A percentile compares a stretch with the other conserved stretches of the same genome.
Evolutionary conservation across 2,113 vertebrate genomes (phyloP).

Genomic region (Oreochromis tanganicae): DNA sequence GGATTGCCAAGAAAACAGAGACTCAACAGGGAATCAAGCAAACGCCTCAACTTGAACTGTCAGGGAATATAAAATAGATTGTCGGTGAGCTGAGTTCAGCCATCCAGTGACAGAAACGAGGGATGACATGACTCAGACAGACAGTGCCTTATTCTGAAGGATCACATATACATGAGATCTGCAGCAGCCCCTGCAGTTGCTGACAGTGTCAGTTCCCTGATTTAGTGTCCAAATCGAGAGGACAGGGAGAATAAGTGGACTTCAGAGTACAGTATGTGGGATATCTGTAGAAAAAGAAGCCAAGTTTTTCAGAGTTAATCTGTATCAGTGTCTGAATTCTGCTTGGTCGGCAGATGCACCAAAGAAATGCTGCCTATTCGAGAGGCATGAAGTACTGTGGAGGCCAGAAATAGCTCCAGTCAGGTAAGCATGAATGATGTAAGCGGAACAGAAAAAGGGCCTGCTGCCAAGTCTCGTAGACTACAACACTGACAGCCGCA

Average conservation of each 20-base stretch:
- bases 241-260: background rate
- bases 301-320: slow-evolving; percentile 22
- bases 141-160: background rate
- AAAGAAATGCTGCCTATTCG: slow-evolving; percentile 50
- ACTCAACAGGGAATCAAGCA: slow-evolving; percentile 30
- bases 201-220: slow-evolving; percentile 15
- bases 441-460: slow-evolving; percentile 50
- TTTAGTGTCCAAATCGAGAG: slow-evolving; percentile 17
- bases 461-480: slow-evolving; percentile 59
- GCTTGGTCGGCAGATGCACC: slow-evolving; percentile 45
- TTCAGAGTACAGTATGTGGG: background rate
- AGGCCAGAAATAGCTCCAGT: slow-evolving; percentile 67
- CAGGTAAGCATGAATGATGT: slow-evolving; percentile 68
- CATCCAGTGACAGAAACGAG: slow-evolving; percentile 8
- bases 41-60: slow-evolving; percentile 31
- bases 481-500: slow-evolving; percentile 44
- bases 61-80: slow-evolving; percentile 38
- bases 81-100: slow-evolving; percentile 12
- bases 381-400: slow-evolving; percentile 32
- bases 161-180: background rate
- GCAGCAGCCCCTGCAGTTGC: background rate
- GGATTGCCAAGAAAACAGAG: slow-evolving; percentile 38
- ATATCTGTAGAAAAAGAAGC: slow-evolving; percentile 13
- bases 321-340: slow-evolving; percentile 29
- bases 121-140: slow-evolving; percentile 6